Base-by-base conservation (phyloP, 2,888 invertebrate genomes). In the Pristionchus japonicus region DNA sequence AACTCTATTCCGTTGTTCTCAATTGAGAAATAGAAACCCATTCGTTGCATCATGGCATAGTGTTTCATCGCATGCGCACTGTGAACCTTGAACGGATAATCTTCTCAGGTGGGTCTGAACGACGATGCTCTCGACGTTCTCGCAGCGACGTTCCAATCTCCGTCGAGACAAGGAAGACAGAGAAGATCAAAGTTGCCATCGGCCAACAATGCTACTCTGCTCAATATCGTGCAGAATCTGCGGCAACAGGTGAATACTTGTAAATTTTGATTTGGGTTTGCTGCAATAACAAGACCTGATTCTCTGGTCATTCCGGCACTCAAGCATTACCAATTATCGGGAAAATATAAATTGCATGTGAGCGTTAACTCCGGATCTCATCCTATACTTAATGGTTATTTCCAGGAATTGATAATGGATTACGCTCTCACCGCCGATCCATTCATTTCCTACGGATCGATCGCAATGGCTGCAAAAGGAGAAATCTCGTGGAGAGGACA, bases 401-500 rank as follows among this genome's bases (percentile, higher is more conserved):
- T 82, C 20, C 64, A 92, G 87, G 93, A 94, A 86, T 88, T 94
- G 23, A 91, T 93, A 17, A 89, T 94, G 57, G 94, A 94, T 88
- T 94, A 94, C 88, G 90, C 92, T 31, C 90, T 94, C 43, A 88
- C 92, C 15, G 89, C 92, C 15, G 90, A 92, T 88, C 94, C 94
- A 15, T 93, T 93, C 88, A 91, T 94, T 37, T 92, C 91, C 82
- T 89, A 90, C 74, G 94, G 94, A 31, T 92, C 93, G 0, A 91
- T 94, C 74, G 89, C 92, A n/a, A 94, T 94, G 93, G 91, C 93
- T 87, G 89, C 93, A 23, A 92, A 91, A 43, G 94, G 94, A 86
- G 94, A 94, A 88, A 94, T 94, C 61, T 93, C 94, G 4, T 92
- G 88, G 90, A 90, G 83, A 82, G 93, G 93, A 11, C 91, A 90